Percentiles rank a stretch among this genome's conserved stretches.
Evolutionary conservation across 1,140 invertebrate genomes (phyloP).

Genomic region (Planococcus citri): DNA sequence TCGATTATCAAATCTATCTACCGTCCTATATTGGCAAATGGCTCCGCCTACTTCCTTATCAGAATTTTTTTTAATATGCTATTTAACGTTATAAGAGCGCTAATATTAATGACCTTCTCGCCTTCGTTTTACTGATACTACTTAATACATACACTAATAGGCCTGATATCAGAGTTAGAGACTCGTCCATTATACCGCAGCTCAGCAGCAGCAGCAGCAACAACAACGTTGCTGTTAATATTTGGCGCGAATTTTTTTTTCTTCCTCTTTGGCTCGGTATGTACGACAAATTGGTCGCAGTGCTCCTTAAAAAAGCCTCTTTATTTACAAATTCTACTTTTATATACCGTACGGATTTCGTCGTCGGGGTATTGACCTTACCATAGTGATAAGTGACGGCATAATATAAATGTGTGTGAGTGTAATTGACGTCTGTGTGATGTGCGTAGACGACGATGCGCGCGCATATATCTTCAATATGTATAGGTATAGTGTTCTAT

Average conservation of each 20-base stretch:
- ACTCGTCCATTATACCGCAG: no score
- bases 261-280: not conserved
- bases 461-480: no score
- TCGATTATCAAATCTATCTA: not conserved
- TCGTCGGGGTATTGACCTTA: not conserved
- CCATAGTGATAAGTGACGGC: not conserved
- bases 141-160: no score
- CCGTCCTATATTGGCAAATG: not conserved
- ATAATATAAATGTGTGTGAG: no score
- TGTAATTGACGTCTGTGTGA: not conserved
- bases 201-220: no score
- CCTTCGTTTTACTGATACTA: not conserved
- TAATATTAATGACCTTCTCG: not conserved
- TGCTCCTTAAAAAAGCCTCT: not conserved
- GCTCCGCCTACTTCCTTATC: not conserved
- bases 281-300: not conserved
- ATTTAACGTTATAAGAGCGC: not conserved
- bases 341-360: not conserved
- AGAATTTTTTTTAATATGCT: not conserved
- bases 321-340: conserved; percentile 8
- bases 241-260: not conserved
- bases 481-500: no score
- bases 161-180: not conserved
- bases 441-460: not conserved
- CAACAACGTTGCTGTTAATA: not conserved